These are phyloP conservation scores for Squalus acanthias DNA, from an alignment of 2,797 vertebrate species.

Conservation along the genomic window DNA sequence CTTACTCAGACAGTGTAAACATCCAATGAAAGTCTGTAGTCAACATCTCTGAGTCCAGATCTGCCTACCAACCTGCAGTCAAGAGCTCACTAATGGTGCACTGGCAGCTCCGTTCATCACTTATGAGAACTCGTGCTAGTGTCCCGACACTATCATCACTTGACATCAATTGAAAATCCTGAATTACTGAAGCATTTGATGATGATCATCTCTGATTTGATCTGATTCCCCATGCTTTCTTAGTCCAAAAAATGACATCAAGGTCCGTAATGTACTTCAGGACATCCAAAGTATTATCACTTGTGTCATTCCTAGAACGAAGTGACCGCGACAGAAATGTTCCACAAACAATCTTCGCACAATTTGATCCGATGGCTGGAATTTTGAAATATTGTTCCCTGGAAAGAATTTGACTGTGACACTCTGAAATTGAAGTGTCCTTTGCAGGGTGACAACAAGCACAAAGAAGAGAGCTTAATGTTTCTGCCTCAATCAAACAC, in stretches of 20 bases:
- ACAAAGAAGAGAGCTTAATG: not conserved
- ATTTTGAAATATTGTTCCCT: too few relatives aligned
- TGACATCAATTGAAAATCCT: not conserved
- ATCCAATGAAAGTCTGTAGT: not conserved
- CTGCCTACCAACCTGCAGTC: not conserved
- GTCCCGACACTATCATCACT: not conserved
- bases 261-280: too few relatives aligned
- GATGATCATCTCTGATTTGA: not conserved
- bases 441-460: not conserved
- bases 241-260: not conserved
- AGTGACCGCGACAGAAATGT: too few relatives aligned
- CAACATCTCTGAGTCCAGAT: not conserved
- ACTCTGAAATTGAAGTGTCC: not conserved
- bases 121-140: not conserved
- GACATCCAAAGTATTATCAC: too few relatives aligned
- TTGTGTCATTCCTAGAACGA: too few relatives aligned
- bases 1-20: not conserved
- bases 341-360: too few relatives aligned
- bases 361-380: too few relatives aligned
- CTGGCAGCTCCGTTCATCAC: not conserved
- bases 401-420: too few relatives aligned
- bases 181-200: not conserved
- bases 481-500: not conserved
- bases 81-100: not conserved
- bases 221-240: not conserved